Base-by-base conservation (phyloP, 2,888 invertebrate genomes). In the Drosophila kanekoi region DNA sequence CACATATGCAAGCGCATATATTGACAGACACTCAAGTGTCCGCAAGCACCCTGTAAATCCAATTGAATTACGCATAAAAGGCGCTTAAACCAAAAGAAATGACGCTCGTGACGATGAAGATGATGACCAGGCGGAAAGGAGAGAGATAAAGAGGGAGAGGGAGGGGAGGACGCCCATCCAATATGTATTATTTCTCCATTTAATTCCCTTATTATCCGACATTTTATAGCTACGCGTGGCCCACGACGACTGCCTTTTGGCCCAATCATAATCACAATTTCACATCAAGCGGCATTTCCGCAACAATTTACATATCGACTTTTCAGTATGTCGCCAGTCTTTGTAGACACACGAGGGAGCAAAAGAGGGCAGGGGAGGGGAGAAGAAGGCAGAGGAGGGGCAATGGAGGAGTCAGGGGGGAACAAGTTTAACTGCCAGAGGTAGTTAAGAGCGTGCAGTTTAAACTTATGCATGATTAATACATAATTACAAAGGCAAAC, bases 61-160 rank as follows among this genome's bases (percentile, higher is more conserved):
- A 82, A 87, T 87, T 81, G 87, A 86, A 86, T 87, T 87, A 82
- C 79, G 81, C 81, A 86, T 86, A 81, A 81, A 85, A 80, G 85
- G 81, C 85, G 85, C 85, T 86, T 85, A 85, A 82, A 72, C 62
- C 74, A 75, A 87, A 83, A 73, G 79, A 83, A 84, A 86, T 71
- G 83, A 82, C 58, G 38, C 51, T 76, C 80, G 71, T 74, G 72
- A 70, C 64, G 70, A 62, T 56, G 60, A 68, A 37, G 59, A 60
- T 16, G 72, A 62, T 41, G 65, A 73, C 51, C 69, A 51, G 48
- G 47, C 32, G 53, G 57, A 37, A 63, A 8, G 23, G 51, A 35
- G 3, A 16, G n/a, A 40, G 8, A 20, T 9, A 14, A 20, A 37
- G 48, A 35, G 35, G 33, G 10, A 33, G 18, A 3, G 6, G 6